These are phyloP conservation scores for Yponomeuta sedellus DNA, from an alignment of 2,888 invertebrate genomes.

Conservation along the genomic window DNA sequence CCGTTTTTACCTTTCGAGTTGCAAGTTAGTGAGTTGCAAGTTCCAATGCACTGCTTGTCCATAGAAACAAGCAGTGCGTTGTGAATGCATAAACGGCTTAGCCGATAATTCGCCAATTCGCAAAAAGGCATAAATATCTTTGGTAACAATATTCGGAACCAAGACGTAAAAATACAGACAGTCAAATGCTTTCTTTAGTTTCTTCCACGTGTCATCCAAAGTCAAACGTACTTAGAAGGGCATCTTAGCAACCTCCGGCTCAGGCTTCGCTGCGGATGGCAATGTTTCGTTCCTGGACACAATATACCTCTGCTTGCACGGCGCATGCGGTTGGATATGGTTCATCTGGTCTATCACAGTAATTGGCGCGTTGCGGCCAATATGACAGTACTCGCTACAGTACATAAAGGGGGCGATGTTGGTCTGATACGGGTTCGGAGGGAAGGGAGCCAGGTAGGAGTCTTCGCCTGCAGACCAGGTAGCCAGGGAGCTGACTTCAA, in stretches of 20 bases:
- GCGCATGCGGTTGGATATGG: conserved; percentile 39
- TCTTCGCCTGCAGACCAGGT: conserved; percentile 55
- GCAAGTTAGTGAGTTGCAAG: too few species aligned
- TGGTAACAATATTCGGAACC: too few species aligned
- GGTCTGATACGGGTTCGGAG: conserved; percentile 64
- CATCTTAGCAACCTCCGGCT: neutral
- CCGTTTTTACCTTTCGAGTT: too few species aligned
- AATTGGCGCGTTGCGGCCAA: conserved; percentile 56
- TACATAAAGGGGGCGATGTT: conserved; percentile 69
- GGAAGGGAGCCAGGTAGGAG: conserved; percentile 55
- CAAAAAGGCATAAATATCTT: too few species aligned
- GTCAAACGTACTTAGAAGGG: neutral
- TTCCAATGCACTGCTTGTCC: too few species aligned
- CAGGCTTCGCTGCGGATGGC: neutral
- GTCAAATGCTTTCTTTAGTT: too few species aligned
- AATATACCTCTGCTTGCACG: conserved; percentile 38
- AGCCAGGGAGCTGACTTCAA: conserved; percentile 42
- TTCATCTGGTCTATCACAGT: conserved; percentile 53
- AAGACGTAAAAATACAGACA: too few species aligned
- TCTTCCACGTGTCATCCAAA: too few species aligned
- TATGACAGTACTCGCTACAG: conserved; percentile 66
- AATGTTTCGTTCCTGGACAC: conserved; percentile 43
- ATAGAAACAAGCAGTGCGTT: too few species aligned
- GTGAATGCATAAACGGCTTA: too few species aligned
- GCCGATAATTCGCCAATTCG: too few species aligned